Conservation (phyloP, 2,888 invertebrate species). For the Zygaena filipendulae region DNA sequence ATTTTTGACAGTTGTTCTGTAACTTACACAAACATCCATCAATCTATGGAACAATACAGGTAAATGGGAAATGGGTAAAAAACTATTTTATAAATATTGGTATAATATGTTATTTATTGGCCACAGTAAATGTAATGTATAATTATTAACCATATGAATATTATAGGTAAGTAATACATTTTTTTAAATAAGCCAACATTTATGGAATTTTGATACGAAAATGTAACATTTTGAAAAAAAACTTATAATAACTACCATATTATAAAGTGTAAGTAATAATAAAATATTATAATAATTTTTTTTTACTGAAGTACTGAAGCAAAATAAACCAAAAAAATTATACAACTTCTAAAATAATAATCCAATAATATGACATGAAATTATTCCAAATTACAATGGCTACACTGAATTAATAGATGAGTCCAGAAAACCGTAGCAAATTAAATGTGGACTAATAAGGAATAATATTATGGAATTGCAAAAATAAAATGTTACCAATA, state of each 20-base stretch:
- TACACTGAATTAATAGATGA: neutral
- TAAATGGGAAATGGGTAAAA: slow-evolving; percentile 64
- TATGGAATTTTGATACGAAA: slow-evolving; percentile 3
- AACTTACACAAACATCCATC: slow-evolving; percentile 34
- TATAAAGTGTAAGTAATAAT: slow-evolving; percentile 10
- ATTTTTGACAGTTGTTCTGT: slow-evolving; percentile 60
- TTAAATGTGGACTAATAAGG: neutral
- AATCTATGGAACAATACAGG: slow-evolving; percentile 6
- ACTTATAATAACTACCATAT: slow-evolving; percentile 23
- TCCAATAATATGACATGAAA: neutral
- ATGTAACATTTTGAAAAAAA: slow-evolving; percentile 7
- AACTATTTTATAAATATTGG: slow-evolving; percentile 62
- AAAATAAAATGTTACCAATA: slow-evolving; percentile 21
- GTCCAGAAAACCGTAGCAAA: neutral
- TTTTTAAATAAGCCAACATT: too few species aligned
- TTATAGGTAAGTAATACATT: too few species aligned
- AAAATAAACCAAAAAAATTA: slow-evolving; percentile 16
- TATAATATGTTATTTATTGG: slow-evolving; percentile 64
- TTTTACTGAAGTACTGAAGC: slow-evolving; percentile 11
- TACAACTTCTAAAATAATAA: slow-evolving; percentile 12
- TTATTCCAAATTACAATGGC: slow-evolving; percentile 1
- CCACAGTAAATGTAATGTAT: slow-evolving; percentile 57
- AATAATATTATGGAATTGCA: too few species aligned
- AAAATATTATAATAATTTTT: slow-evolving; percentile 3
- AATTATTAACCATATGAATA: slow-evolving; percentile 46